Conservation (phyloP, 2,888 invertebrate genomes). For the Eumacrocentrus americanus region DNA sequence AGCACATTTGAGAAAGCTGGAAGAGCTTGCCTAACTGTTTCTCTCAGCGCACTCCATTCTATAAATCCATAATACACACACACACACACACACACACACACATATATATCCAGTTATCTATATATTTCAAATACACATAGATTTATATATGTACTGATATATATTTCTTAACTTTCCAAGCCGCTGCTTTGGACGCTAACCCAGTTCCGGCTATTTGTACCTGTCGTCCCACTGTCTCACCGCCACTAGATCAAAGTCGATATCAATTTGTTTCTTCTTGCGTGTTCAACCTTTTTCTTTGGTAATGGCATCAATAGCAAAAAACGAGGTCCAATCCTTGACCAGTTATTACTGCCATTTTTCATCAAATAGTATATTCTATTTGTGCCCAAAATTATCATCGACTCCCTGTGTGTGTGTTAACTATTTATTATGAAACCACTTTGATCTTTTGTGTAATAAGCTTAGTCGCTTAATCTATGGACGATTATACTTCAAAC, state of each 20-base stretch:
- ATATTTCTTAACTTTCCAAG: background rate
- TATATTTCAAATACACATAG: background rate
- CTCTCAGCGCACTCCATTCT: background rate
- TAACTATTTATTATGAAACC: too few relatives aligned
- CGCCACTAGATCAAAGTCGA: conserved; percentile 18
- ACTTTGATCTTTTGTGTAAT: too few relatives aligned
- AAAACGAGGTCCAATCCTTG: background rate
- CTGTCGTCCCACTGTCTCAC: conserved; percentile 11
- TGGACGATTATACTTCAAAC: too few relatives aligned
- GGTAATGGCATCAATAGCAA: background rate
- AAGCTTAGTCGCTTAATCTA: too few relatives aligned
- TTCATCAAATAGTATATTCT: too few relatives aligned
- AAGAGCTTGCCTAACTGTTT: background rate
- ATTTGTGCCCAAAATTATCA: too few relatives aligned
- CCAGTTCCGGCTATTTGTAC: conserved; percentile 14
- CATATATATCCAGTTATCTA: too few relatives aligned
- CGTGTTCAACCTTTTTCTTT: conserved; percentile 3
- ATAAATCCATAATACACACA: background rate
- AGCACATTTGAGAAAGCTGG: background rate
- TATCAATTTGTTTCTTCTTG: conserved; percentile 14
- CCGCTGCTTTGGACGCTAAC: background rate
- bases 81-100: too few relatives aligned
- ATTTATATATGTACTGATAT: background rate
- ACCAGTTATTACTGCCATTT: too few relatives aligned
- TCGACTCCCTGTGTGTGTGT: too few relatives aligned